Evolutionary conservation across 2,113 vertebrate genomes (phyloP), one percentile per base, ranked within the genome.

Genomic region (Corythoichthys haematopterus): DNA sequence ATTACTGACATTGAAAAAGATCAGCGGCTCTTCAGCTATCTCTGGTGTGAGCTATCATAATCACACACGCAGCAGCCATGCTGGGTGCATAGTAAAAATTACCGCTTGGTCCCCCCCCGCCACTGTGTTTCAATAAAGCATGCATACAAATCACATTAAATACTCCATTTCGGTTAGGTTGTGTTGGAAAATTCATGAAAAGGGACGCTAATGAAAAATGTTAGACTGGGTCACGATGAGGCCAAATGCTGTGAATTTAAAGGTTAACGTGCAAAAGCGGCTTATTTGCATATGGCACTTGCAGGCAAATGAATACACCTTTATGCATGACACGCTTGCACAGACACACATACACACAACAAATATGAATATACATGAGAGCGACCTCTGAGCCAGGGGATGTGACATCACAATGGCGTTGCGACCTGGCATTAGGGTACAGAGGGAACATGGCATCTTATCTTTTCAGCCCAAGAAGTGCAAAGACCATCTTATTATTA

Each of bases 41-140:
- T 71, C 77, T 80, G 75, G 68, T 74, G 74, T 51, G 15, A 4
- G 50, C 76, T 78, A 82, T 36, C 40, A 62, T 85, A 76, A 81
- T 56, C 59, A 71, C 20, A 28, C 68, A 74, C 71, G 66, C 63
- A 40, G 75, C 64, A 56, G 67, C 69, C 79, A 84, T 84, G 73
- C 75, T 8, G 67, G 73, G 72, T 74, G 48, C 43, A n/a, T 52
- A 51, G 4, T 51, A 5, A 52, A 52, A 5, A 6, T 50, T 15
- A n/a, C 50, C 50, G 8, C 16, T 52, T 52, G 16, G 8, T n/a
- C 4, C 16, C 33, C 13, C 35, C 28, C 33, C 13, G 1, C 28
- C 55, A 35, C 13, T 35, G 10, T 33, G 20, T 8, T 55, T 56
- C 53, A 57, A 57, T 57, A 57, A 57, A 57, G 13, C 6, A 12